Conservation (phyloP, 2,888 invertebrate genomes). For the Luperina testacea region DNA sequence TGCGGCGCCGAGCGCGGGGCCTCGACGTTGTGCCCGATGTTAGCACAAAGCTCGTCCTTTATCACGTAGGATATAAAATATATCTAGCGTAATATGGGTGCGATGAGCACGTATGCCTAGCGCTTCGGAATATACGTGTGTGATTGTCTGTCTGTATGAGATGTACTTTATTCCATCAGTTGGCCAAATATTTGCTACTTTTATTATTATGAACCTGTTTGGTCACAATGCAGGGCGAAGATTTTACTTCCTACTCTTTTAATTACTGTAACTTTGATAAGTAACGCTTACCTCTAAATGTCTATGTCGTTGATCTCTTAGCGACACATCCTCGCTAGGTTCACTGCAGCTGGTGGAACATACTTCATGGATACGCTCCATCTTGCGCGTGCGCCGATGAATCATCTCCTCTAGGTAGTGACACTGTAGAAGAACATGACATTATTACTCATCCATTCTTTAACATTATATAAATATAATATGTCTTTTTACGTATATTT, state of each 20-base stretch:
- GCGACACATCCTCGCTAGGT: slow-evolving; percentile 95
- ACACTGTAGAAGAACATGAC: slow-evolving; percentile 68
- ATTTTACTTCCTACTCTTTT: no score
- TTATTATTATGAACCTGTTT: no score
- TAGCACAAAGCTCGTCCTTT: not conserved
- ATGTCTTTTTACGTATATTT: not conserved
- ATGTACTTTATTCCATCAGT: no score
- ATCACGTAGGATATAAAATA: no score
- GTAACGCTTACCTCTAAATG: slow-evolving; percentile 61
- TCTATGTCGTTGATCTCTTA: slow-evolving; percentile 81
- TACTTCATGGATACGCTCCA: slow-evolving; percentile 93
- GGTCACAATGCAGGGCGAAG: no score
- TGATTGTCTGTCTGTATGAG: not conserved
- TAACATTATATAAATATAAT: no score
- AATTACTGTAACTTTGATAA: no score
- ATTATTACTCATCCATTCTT: not conserved
- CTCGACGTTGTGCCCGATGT: no score
- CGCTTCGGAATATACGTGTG: not conserved
- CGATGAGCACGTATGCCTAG: no score
- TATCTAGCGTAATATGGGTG: not conserved
- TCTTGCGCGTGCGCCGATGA: slow-evolving; percentile 92
- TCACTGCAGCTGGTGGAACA: slow-evolving; percentile 92
- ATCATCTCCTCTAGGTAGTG: slow-evolving; percentile 92
- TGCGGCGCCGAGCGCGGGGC: no score
- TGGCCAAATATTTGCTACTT: no score